These are phyloP conservation scores for Brachionus koreanus DNA, from an alignment of 1,140 invertebrate genomes.

Conservation along the genomic window DNA sequence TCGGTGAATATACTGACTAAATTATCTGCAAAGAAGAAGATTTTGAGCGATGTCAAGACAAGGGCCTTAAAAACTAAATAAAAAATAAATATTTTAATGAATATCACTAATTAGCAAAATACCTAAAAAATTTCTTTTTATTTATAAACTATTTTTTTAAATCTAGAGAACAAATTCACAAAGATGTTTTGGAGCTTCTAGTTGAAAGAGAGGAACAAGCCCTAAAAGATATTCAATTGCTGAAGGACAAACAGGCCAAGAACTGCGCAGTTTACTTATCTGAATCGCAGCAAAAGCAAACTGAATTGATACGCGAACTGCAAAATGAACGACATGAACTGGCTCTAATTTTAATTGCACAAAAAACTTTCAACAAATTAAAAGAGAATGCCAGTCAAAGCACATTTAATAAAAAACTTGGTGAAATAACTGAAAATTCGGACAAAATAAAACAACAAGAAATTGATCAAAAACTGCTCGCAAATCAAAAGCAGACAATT, in stretches of 20 bases:
- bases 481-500: constrained; percentile 52
- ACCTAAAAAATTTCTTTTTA: too few species aligned
- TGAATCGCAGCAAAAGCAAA: constrained; percentile 25
- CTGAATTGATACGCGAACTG: constrained; percentile 49
- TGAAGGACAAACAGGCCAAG: constrained; percentile 1
- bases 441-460: constrained; percentile 51
- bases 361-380: constrained; percentile 54
- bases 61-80: too few species aligned
- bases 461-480: constrained; percentile 50
- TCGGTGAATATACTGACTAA: too few species aligned
- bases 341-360: constrained; percentile 51
- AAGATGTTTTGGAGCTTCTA: neutral
- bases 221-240: neutral
- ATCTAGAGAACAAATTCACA: neutral
- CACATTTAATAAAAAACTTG: constrained; percentile 50
- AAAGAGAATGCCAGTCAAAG: constrained; percentile 50
- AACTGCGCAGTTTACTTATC: neutral
- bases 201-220: neutral
- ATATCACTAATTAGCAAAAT: too few species aligned
- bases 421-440: constrained; percentile 48
- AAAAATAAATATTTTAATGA: too few species aligned
- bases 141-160: too few species aligned
- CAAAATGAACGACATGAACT: constrained; percentile 54
- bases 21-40: too few species aligned
- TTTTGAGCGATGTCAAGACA: too few species aligned